phyloP scores from a whole-genome alignment of 1,140 invertebrate species.

The Pseudomyrmex gracilis region DNA sequence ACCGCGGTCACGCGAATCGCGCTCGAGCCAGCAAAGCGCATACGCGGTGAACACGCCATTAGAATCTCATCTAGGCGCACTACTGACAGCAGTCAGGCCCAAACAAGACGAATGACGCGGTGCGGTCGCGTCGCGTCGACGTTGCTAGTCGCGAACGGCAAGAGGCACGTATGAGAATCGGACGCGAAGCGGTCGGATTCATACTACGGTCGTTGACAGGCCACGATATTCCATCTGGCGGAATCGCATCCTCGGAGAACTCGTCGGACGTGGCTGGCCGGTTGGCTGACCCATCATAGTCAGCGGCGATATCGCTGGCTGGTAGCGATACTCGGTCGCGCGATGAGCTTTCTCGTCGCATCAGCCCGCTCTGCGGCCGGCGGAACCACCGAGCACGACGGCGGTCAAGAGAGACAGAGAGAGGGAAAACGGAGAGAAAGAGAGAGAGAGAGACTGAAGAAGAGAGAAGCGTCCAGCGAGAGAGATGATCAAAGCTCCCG shows the following conservation, averaged over 20 bases:
- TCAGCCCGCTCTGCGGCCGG: constrained; percentile 12
- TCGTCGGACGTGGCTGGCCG: constrained; percentile 67
- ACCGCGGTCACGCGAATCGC: constrained; percentile 46
- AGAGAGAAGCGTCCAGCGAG: constrained; percentile 65
- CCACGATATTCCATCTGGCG: constrained; percentile 73
- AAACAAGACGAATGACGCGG: constrained; percentile 78
- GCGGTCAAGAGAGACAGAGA: constrained; percentile 37
- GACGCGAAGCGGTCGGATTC: constrained; percentile 11
- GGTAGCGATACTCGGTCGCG: constrained; percentile 34
- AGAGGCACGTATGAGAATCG: constrained; percentile 43
- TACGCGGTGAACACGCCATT: constrained; percentile 44
- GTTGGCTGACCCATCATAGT: constrained; percentile 71
- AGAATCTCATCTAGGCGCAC: constrained; percentile 65
- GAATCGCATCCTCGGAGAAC: constrained; percentile 77
- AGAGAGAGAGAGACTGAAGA: constrained; percentile 51
- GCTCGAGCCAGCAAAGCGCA: not conserved
- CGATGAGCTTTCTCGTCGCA: constrained; percentile 13
- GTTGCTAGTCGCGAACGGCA: constrained; percentile 66
- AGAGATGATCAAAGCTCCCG: constrained; percentile 76
- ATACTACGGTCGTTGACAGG: constrained; percentile 70
- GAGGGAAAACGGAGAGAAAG: not conserved
- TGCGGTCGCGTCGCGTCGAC: constrained; percentile 73
- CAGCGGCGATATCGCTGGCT: constrained; percentile 52
- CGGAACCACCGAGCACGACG: constrained; percentile 26
- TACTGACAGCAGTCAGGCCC: constrained; percentile 69